Conservation (phyloP, 2,888 invertebrate species). For the Hyposoter didymator region DNA sequence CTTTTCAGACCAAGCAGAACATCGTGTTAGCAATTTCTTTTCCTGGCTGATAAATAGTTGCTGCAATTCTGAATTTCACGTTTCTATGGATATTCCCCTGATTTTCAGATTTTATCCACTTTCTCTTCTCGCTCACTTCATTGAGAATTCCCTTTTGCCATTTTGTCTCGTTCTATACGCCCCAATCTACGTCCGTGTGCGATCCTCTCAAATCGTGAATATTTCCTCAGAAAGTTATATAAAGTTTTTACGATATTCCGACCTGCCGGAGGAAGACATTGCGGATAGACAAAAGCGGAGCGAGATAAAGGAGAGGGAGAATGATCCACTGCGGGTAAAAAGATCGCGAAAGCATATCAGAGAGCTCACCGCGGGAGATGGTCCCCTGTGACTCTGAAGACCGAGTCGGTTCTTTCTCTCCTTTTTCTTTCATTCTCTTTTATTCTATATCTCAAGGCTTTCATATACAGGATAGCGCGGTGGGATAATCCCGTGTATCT, state of each 20-base stretch:
- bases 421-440: conserved; percentile 42
- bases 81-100: conserved; percentile 12
- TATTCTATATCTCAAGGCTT: conserved; percentile 40
- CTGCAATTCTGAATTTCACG: conserved; percentile 10
- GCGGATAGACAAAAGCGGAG: conserved; percentile 48
- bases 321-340: conserved; percentile 27
- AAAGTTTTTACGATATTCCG: conserved; percentile 83
- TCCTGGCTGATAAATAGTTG: background rate
- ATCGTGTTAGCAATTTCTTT: conserved; percentile 17
- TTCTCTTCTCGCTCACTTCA: conserved; percentile 52
- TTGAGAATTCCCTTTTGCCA: conserved; percentile 56
- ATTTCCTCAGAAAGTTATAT: conserved; percentile 80
- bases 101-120: conserved; percentile 57
- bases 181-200: background rate
- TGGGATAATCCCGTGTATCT: conserved; percentile 83
- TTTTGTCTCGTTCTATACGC: conserved; percentile 67
- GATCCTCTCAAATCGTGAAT: conserved; percentile 62
- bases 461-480: conserved; percentile 57
- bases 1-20: conserved; percentile 23
- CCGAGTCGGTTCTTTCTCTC: conserved; percentile 38
- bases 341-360: conserved; percentile 55
- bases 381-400: conserved; percentile 68
- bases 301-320: conserved; percentile 52
- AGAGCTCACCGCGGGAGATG: conserved; percentile 59
- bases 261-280: conserved; percentile 67